phyloP scores from a whole-genome alignment of 1,140 invertebrate species.

The Danaus plexippus region DNA sequence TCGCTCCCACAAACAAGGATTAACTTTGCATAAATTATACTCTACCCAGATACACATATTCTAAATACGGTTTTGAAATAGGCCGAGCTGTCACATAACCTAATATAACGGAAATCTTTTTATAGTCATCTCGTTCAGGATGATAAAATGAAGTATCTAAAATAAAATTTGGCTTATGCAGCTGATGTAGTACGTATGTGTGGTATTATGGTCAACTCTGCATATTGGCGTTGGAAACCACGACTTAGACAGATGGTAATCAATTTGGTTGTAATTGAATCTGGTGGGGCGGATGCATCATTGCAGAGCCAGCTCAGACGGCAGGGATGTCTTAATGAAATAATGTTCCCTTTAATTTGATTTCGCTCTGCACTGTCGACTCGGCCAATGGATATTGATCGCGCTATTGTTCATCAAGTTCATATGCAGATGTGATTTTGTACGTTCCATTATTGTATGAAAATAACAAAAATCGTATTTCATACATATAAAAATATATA shows the following conservation, averaged over 20 bases:
- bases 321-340: conserved; percentile 43
- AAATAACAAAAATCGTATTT: too few species aligned
- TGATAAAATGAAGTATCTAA: not conserved
- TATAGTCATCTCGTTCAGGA: too few species aligned
- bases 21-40: conserved; percentile 24
- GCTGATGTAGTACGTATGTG: conserved; percentile 1
- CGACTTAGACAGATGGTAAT: conserved; percentile 47
- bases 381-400: conserved; percentile 16
- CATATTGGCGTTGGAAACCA: conserved; percentile 27
- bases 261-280: conserved; percentile 61
- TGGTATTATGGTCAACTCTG: conserved; percentile 12
- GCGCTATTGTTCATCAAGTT: not conserved
- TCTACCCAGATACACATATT: too few species aligned
- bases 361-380: conserved; percentile 20
- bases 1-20: conserved; percentile 14
- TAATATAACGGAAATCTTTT: too few species aligned
- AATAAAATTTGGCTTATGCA: not conserved
- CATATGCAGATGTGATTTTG: too few species aligned
- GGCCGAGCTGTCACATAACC: too few species aligned
- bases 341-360: conserved; percentile 39
- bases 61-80: too few species aligned
- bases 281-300: conserved; percentile 47
- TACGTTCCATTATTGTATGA: too few species aligned
- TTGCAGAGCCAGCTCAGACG: conserved; percentile 30
- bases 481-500: too few species aligned